Evolutionary conservation across 2,113 vertebrate species (phyloP).

Genomic region (Oostethus manadensis): DNA sequence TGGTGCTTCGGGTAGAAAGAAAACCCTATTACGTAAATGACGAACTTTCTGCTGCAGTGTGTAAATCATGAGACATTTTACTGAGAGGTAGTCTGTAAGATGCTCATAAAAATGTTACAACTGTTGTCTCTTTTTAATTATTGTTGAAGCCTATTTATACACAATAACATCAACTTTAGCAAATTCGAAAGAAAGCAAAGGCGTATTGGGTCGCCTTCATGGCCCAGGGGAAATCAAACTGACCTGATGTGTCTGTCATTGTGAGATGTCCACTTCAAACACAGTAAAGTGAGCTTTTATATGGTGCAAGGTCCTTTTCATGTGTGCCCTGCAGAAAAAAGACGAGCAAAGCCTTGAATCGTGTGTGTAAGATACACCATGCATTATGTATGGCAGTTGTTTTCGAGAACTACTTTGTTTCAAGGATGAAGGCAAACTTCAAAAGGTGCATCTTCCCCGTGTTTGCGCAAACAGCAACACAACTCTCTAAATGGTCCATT

Average conservation of each 20-base stretch:
- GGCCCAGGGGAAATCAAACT: slow-evolving; percentile 51
- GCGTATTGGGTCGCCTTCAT: slow-evolving; percentile 50
- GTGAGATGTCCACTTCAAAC: slow-evolving; percentile 37
- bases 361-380: slow-evolving; percentile 23
- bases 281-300: slow-evolving; percentile 36
- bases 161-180: slow-evolving; percentile 42
- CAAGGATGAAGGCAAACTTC: slow-evolving; percentile 45
- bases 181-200: slow-evolving; percentile 49
- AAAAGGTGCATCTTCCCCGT: slow-evolving; percentile 26
- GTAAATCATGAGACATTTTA: slow-evolving; percentile 8
- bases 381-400: slow-evolving; percentile 49
- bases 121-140: slow-evolving; percentile 9
- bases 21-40: neutral
- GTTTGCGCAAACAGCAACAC: slow-evolving; percentile 16
- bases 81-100: slow-evolving; percentile 9
- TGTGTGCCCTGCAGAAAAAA: slow-evolving; percentile 31
- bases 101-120: slow-evolving; percentile 28
- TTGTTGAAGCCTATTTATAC: slow-evolving; percentile 30
- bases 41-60: slow-evolving; percentile 3
- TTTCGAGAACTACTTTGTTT: slow-evolving; percentile 43
- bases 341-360: slow-evolving; percentile 32
- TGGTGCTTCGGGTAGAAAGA: neutral
- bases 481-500: slow-evolving; percentile 26
- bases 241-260: slow-evolving; percentile 27
- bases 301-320: slow-evolving; percentile 36